Evolutionary conservation across 2,113 vertebrate genomes (phyloP).

Genomic region (Tragulus kanchil): DNA sequence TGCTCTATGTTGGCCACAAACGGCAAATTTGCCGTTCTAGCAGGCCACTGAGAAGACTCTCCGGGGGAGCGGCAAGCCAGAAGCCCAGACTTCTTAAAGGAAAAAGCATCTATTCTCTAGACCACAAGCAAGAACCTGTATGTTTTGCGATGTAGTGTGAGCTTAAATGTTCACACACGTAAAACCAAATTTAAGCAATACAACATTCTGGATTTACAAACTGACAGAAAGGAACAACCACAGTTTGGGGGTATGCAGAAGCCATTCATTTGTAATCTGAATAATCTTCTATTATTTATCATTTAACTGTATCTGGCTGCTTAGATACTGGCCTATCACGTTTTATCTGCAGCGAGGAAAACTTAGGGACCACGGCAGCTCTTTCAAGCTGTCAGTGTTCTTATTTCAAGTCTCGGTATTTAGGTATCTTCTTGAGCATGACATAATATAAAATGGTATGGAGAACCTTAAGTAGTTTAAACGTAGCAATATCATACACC

Average conservation of each 20-base stretch:
- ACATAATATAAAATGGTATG: neutral
- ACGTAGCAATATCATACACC: neutral
- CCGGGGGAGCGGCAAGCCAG: neutral
- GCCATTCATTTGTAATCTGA: neutral
- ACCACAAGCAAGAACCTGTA: neutral
- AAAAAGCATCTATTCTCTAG: neutral
- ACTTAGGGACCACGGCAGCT: neutral
- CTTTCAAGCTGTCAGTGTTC: constrained; percentile 41
- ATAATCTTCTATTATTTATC: constrained; percentile 40
- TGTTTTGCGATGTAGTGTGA: neutral
- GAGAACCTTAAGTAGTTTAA: neutral
- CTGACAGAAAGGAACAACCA: constrained; percentile 5
- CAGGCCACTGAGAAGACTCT: neutral
- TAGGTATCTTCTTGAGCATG: neutral
- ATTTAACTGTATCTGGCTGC: constrained; percentile 23
- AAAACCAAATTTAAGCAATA: constrained; percentile 48
- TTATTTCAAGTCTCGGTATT: constrained; percentile 5
- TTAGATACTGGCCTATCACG: neutral
- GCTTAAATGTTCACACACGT: neutral
- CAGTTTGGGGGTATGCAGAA: neutral
- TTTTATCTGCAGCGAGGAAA: neutral
- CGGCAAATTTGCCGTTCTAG: neutral
- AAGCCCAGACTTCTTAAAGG: neutral
- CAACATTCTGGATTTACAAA: constrained; percentile 15
- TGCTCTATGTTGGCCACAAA: neutral